Base-by-base conservation (phyloP, 1,140 invertebrate species). In the Zaprionus inermis region DNA sequence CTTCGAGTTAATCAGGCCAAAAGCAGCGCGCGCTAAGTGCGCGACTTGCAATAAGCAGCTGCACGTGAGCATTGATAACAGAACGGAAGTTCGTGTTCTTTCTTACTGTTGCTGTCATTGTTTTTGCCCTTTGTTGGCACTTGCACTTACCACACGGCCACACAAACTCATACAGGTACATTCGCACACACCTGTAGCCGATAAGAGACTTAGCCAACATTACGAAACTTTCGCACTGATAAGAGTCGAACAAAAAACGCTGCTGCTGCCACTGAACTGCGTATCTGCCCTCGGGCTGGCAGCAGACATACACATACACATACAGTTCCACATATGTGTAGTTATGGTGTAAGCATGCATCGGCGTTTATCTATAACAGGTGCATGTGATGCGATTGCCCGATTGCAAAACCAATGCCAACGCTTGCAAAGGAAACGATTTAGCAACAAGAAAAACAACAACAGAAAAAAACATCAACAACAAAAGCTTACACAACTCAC, bases 11-110 rank as follows among this genome's bases (percentile, higher is more conserved):
- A 83, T 76, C 76, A 32, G 79, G 54, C 65, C 61, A 75, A 67
- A 64, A 63, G 49, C 36, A 38, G 20, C 14, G 51, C 49, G 34
- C n/a, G n/a, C n/a, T n/a, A n/a, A 32, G 7, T 12, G 16, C 20
- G 36, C 36, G n/a, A 28, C n/a, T 2, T 16, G 24, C 41, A 46
- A 51, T 28, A 18, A 69, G 72, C 60, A 76, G 52, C 51, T 38
- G 83, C 83, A 86, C 83, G 83, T 86, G 83, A 86, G 66, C 36
- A 14, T 20, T 63, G 83, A 88, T 88, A 88, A 68, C 36, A 59
- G 30, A 61, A 56, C 83, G 83, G 83, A 86, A 88, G 72, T 84
- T 49, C 18, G 3, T 65, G 58, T 69, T 78, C 52, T 41, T 49
- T 56, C 34, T 49, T 69, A 22, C 28, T 57, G 32, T 76, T 72